phyloP scores from a whole-genome alignment of 2,797 vertebrate genomes.

The Manis crassicaudata region DNA sequence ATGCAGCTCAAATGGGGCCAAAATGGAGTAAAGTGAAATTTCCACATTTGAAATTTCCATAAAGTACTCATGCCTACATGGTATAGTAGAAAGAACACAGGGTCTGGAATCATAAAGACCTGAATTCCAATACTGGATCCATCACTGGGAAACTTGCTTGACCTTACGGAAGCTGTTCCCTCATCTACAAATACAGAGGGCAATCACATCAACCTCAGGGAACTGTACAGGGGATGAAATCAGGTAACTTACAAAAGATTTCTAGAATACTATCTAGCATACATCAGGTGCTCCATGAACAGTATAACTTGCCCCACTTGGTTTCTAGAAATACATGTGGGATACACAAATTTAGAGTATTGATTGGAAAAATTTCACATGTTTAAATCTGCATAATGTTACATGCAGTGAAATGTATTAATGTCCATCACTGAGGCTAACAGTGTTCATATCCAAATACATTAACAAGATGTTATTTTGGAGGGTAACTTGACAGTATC shows the following conservation, averaged over 20 bases:
- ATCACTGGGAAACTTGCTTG: background rate
- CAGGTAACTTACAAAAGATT: background rate
- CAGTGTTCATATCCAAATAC: background rate
- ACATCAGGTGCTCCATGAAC: background rate
- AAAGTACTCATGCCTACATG: background rate
- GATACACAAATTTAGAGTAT: background rate
- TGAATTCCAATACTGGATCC: background rate
- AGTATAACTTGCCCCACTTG: background rate
- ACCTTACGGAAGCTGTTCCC: background rate
- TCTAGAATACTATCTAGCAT: background rate
- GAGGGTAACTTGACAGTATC: background rate
- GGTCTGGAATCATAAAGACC: background rate
- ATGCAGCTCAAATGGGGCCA: background rate
- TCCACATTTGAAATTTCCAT: background rate
- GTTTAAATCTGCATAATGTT: background rate
- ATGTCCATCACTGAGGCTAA: background rate
- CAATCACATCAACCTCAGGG: background rate
- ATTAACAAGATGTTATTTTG: background rate
- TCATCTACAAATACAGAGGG: background rate
- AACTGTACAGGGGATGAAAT: background rate
- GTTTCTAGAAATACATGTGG: conserved; percentile 7
- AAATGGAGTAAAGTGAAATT: background rate
- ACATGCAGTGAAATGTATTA: background rate
- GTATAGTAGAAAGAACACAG: background rate
- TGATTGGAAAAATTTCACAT: background rate